Base-by-base conservation (phyloP, 2,113 vertebrate genomes). In the Oxyruncus cristatus region DNA sequence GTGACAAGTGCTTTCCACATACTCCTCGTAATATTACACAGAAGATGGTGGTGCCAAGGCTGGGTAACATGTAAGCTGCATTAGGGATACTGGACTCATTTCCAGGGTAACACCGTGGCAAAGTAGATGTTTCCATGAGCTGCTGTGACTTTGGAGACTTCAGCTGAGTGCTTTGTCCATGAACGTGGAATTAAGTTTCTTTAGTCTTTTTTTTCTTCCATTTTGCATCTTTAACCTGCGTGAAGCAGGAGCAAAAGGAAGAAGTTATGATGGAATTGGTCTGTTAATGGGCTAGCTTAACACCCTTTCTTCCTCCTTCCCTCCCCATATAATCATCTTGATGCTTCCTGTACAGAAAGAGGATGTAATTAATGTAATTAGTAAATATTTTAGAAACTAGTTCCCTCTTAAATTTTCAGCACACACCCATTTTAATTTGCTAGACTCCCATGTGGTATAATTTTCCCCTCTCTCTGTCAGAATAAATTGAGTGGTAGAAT, bases 321-420 rank as follows among this genome's bases (percentile, higher is more conserved):
- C 46, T 37, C 63, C 55, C 39, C 76, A 33, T 85, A 65, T 92
- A 88, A 82, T 95, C 84, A 86, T 85, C 78, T 92, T 95, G 63
- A 83, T 81, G 74, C 72, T 86, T 97, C 93, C 95, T 93, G 84
- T 89, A 52, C 77, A 95, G 90, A 96, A 95, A 93, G 75, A 92
- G 86, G 93, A 95, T 95, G 77, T 93, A 93, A 96, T 96, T 96
- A 94, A 95, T 71, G 63, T 93, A 96, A 96, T 97, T 97, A 96
- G 49, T 58, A 95, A 92, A 80, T 96, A 80, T 62, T 95, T 95
- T 74, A 75, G 89, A 85, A 95, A 90, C 91, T 56, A 79, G 92
- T 88, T 90, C 88, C 70, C 84, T 94, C 86, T 88, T 85, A 96
- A 87, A 83, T 96, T 70, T 95, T 93, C 77, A 85, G 85, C 86